Evolutionary conservation across 2,113 vertebrate genomes (phyloP), one percentile per base, ranked within the genome.

Genomic region (Cathartes aura): DNA sequence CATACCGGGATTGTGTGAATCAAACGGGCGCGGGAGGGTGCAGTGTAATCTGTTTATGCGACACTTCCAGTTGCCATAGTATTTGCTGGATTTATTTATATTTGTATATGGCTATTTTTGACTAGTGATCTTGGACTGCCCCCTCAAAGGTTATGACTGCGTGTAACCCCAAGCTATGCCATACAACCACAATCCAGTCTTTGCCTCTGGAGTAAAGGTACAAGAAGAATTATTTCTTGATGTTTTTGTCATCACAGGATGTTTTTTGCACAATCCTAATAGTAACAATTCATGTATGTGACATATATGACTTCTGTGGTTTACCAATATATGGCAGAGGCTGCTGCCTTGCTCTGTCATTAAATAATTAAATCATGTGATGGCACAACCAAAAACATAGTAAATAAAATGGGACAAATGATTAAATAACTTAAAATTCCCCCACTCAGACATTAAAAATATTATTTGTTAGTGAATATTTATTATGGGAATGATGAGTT

Each of bases 1-100:
- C 90, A 85, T 93, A 95, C 98, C 96, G 97, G 96, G 95, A 90
- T 96, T 95, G 89, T 66, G 30, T 20, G 70, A 89, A 36, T 45
- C 79, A 90, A 96, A 93, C 93, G 86, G 92, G 89, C 94, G 92
- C 32, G 7, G 58, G n/a, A 85, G 43, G 53, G 55, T 73, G 24
- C 0, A 1, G 26, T 47, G 34, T 30, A 21, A 32, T 14, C 43
- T 34, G 16, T 23, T 2, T 32, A 40, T 19, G 29, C 1, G 2
- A 16, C 34, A 24, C 34, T 70, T 56, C 36, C 43, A 8, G 19
- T 6, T 82, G 45, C 30, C 24, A 11, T 21, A 22, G 45, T 34
- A 60, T 42, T 80, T 48, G 8, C 15, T 67, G 73, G 22, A 36
- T 75, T n/a, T 58, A 18, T 38, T 73, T 48, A 12, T 29, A 34